Evolutionary conservation across 2,888 invertebrate genomes (phyloP).

Genomic region (Chymomyza fuscimana): DNA sequence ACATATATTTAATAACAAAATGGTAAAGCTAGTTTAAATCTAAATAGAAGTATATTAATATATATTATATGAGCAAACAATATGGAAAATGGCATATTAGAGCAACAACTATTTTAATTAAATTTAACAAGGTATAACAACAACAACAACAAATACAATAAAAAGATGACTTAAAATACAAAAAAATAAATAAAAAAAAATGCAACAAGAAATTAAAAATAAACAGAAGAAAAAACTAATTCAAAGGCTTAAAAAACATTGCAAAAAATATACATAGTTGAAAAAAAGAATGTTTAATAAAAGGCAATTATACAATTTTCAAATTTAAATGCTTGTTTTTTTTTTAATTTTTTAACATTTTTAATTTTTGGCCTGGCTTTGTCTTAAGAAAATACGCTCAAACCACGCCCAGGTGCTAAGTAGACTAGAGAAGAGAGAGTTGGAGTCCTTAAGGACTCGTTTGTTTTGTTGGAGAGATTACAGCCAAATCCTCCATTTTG

Average conservation of each 20-base stretch:
- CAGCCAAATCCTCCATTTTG: constrained; percentile 13
- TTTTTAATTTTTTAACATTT: constrained; percentile 9
- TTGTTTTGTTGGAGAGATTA: not conserved
- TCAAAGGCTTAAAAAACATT: constrained; percentile 20
- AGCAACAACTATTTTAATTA: constrained; percentile 67
- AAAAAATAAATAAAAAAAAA: constrained; percentile 26
- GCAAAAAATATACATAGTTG: constrained; percentile 40
- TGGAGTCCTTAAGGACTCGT: not conserved
- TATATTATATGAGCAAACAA: constrained; percentile 45
- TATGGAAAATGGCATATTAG: constrained; percentile 41
- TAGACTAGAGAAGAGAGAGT: constrained; percentile 27
- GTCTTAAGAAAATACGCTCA: constrained; percentile 10
- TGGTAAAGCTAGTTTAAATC: constrained; percentile 65
- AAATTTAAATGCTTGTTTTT: constrained; percentile 38
- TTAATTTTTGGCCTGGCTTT: not conserved
- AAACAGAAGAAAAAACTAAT: constrained; percentile 19
- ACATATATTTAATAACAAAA: constrained; percentile 48
- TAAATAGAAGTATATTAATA: constrained; percentile 55
- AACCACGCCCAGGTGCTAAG: constrained; percentile 54
- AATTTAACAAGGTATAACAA: constrained; percentile 56
- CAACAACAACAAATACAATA: constrained; percentile 60
- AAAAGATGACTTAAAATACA: constrained; percentile 22
- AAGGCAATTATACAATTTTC: constrained; percentile 48
- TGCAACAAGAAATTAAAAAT: constrained; percentile 5
- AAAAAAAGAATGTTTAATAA: constrained; percentile 55